phyloP scores from a whole-genome alignment of 2,888 invertebrate genomes.

The Lithosia quadra region DNA sequence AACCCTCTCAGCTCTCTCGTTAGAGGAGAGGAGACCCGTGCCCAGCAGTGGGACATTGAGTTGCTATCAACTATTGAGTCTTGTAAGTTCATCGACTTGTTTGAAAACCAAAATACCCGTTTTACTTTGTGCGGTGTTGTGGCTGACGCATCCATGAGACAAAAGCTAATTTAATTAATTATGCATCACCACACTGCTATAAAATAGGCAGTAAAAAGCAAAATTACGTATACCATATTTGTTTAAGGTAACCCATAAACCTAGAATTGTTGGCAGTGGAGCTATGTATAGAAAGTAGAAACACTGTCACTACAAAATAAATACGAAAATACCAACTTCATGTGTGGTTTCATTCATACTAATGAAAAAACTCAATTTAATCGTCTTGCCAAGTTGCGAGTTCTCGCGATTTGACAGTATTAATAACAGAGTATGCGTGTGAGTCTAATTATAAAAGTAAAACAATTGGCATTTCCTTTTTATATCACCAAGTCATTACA shows the following conservation, averaged over 20 bases:
- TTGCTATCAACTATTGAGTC: too few species aligned
- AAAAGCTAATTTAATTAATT: neutral
- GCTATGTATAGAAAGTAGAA: neutral
- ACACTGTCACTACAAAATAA: neutral
- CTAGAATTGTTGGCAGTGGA: neutral
- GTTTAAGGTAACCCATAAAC: neutral
- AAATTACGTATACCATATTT: neutral
- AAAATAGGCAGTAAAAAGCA: conserved; percentile 1
- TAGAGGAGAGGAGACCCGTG: too few species aligned
- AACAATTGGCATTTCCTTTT: neutral
- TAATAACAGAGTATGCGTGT: neutral
- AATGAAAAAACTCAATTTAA: neutral
- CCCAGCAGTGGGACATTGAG: too few species aligned
- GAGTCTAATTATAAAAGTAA: neutral
- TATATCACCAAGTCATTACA: neutral
- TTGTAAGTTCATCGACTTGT: neutral
- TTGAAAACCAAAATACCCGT: neutral
- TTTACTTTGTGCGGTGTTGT: neutral
- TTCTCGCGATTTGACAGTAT: neutral
- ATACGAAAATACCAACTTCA: neutral
- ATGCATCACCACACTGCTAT: neutral
- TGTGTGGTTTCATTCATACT: too few species aligned
- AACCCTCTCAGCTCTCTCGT: too few species aligned
- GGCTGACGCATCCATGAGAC: neutral
- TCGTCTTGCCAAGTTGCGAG: neutral